Conservation (phyloP, 2,113 vertebrate genomes). For the Rhynchomys soricoides region DNA sequence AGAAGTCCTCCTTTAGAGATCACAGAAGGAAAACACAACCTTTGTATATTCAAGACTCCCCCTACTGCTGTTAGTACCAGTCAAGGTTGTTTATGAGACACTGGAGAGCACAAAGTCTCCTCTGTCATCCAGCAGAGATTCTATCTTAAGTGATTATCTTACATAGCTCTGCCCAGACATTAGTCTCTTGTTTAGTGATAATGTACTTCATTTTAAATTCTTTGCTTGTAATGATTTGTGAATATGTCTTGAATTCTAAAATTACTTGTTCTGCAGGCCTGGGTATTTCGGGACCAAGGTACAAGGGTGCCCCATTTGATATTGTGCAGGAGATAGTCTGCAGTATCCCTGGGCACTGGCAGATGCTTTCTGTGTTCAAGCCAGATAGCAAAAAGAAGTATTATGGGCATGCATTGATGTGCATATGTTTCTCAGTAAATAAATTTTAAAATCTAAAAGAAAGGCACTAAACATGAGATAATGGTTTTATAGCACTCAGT, state of each 20-base stretch:
- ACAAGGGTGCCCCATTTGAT: slow-evolving; percentile 78
- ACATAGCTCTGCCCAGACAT: slow-evolving; percentile 58
- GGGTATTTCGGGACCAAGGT: slow-evolving; percentile 68
- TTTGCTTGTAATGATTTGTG: slow-evolving; percentile 82
- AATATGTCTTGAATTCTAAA: slow-evolving; percentile 81
- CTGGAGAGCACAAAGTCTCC: slow-evolving; percentile 30
- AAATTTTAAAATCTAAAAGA: slow-evolving; percentile 9
- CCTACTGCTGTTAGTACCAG: slow-evolving; percentile 49
- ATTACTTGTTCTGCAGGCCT: slow-evolving; percentile 54
- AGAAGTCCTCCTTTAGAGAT: slow-evolving; percentile 51
- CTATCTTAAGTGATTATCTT: slow-evolving; percentile 62
- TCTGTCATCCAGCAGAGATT: slow-evolving; percentile 63
- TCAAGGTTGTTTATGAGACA: slow-evolving; percentile 60
- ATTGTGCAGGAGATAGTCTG: slow-evolving; percentile 73
- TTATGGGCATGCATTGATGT: neutral
- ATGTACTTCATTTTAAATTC: slow-evolving; percentile 80
- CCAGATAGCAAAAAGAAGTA: neutral
- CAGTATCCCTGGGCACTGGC: slow-evolving; percentile 68
- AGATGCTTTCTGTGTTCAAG: slow-evolving; percentile 73
- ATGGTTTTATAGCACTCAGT: neutral
- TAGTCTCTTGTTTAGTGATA: slow-evolving; percentile 68
- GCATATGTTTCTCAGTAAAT: neutral
- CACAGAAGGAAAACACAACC: neutral
- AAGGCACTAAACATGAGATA: neutral
- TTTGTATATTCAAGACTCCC: slow-evolving; percentile 16